phyloP scores from a whole-genome alignment of 2,888 invertebrate genomes.

The Phanerotoma sp. region DNA sequence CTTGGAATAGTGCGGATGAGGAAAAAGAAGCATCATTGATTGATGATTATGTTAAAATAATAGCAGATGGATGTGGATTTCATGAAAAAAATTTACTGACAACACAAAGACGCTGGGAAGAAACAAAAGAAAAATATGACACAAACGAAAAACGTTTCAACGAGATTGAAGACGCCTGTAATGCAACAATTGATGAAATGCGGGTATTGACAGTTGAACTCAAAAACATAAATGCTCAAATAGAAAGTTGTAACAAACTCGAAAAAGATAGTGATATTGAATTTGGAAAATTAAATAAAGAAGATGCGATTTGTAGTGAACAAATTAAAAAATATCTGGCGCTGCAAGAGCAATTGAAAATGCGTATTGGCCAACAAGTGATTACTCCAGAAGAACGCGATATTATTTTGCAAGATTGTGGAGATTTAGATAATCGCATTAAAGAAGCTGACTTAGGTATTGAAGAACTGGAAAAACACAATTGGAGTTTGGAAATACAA shows the following conservation, averaged over 20 bases:
- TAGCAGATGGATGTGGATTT: constrained; percentile 40
- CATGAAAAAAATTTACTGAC: constrained; percentile 36
- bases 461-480: constrained; percentile 46
- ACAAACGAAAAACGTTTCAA: constrained; percentile 29
- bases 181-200: too few species aligned
- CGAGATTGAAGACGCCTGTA: constrained; percentile 27
- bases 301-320: too few species aligned
- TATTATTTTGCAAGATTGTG: constrained; percentile 40
- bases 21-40: constrained; percentile 44
- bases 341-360: too few species aligned
- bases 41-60: constrained; percentile 39
- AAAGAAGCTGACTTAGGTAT: constrained; percentile 43
- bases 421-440: constrained; percentile 39
- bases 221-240: too few species aligned
- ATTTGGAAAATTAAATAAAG: constrained; percentile 23
- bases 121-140: constrained; percentile 31
- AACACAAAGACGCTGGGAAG: too few species aligned
- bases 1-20: constrained; percentile 47
- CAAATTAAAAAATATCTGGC: constrained; percentile 8
- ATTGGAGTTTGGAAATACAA: constrained; percentile 46
- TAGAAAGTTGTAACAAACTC: too few species aligned
- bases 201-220: too few species aligned
- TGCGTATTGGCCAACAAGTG: constrained; percentile 33
- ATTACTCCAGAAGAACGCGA: constrained; percentile 45
- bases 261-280: too few species aligned